Evolutionary conservation across 1,140 invertebrate species (phyloP), one percentile per base, ranked within the genome.

Genomic region (Ips nitidus): DNA sequence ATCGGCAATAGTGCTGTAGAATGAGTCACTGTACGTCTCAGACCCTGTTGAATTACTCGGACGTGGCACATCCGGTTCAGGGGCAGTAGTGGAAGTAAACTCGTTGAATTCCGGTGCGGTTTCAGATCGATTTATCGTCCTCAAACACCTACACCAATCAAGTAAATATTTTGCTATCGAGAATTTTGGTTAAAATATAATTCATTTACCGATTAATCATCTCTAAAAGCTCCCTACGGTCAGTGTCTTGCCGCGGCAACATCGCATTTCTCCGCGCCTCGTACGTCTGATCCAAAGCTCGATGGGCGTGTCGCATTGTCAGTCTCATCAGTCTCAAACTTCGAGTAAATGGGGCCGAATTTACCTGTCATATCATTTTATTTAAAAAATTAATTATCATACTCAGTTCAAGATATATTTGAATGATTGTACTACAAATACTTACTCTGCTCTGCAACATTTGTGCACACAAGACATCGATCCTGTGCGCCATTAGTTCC

Each of bases 401-500:
- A 22, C 22, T 22, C 22, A 0, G 22, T 22, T 22, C 22, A 22
- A 22, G 22, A 22, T 22, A 22, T 22, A 22, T 22, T 22, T 22
- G 22, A 22, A 22, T 22, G 22, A 22, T 22, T 22, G 22, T 22
- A 22, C 22, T 22, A 22, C 22, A 22, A 22, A 22, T 22, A 22
- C 22, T 41, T 42, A 65, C 72, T 37, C 76, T 72, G 61, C 68
- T 75, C 36, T 75, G 73, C 5, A 79, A 64, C 77, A 80, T 79
- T 22, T 72, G 67, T 5, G 69, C 71, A 45, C 76, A 80, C 73
- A 77, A 75, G 43, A 74, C 72, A 60, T 79, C 75, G 40, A 80
- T 77, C 37, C 77, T 67, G 38, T 67, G 52, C 3, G 78, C 75
- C 39, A 80, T 66, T n/a, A 66, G 71, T 60, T 75, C 73, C 6